Percentiles rank a stretch among this genome's conserved stretches.
Evolutionary conservation across 2,113 vertebrate genomes (phyloP).

Genomic region (Morone saxatilis): DNA sequence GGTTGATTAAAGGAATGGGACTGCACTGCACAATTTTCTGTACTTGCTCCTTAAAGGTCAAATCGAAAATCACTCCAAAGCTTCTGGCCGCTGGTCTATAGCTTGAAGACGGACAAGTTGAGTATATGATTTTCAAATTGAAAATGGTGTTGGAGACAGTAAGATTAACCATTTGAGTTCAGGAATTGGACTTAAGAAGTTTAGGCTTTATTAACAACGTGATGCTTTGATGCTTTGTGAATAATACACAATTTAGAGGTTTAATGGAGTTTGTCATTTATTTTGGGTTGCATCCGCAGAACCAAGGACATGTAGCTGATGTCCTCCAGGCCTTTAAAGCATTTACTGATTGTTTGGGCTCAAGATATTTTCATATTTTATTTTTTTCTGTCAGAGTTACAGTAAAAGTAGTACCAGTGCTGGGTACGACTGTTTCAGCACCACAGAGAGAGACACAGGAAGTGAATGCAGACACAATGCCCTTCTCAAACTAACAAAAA

Average conservation of each 20-base stretch:
- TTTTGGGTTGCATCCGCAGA: neutral
- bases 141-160: too few species aligned
- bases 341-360: neutral
- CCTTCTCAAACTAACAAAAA: too few species aligned
- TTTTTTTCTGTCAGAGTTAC: neutral
- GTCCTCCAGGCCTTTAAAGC: neutral
- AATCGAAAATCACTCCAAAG: neutral
- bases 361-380: too few species aligned
- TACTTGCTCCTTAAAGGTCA: conserved; percentile 16
- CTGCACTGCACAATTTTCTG: neutral
- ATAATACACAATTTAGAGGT: neutral
- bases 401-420: neutral
- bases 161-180: too few species aligned
- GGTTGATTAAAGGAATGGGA: neutral
- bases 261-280: neutral
- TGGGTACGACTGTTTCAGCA: neutral
- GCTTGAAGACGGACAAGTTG: too few species aligned
- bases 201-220: rapidly evolving
- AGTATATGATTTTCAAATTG: neutral
- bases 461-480: neutral
- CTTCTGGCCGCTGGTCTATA: neutral
- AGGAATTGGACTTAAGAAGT: too few species aligned
- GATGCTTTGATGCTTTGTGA: too few species aligned
- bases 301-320: neutral
- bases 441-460: neutral